phyloP scores from a whole-genome alignment of 2,888 invertebrate species.

The Lasius fuliginosus region DNA sequence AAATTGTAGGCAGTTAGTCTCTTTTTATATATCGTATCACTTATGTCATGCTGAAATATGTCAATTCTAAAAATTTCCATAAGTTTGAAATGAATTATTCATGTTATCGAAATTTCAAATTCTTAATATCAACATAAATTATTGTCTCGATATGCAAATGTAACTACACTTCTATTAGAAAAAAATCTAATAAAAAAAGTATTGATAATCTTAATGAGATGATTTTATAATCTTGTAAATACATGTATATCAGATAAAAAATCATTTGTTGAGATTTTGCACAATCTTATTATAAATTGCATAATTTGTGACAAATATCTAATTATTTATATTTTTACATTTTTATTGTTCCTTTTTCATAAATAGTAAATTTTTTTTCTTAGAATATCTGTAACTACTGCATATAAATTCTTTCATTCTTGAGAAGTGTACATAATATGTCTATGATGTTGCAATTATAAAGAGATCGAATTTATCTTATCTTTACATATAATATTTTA shows the following conservation, averaged over 20 bases:
- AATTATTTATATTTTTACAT: background rate
- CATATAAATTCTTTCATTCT: background rate
- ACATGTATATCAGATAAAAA: background rate
- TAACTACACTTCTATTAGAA: background rate
- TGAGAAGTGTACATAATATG: background rate
- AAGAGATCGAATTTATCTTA: background rate
- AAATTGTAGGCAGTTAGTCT: background rate
- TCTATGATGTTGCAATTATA: background rate
- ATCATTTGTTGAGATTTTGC: background rate
- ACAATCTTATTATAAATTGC: background rate
- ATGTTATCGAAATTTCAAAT: background rate
- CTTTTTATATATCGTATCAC: background rate
- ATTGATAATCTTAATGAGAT: background rate
- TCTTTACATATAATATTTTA: background rate
- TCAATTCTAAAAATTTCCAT: background rate
- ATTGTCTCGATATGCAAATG: background rate
- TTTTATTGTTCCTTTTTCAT: background rate
- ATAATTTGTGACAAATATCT: background rate
- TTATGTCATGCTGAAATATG: background rate
- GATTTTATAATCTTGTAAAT: background rate
- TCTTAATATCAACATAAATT: background rate
- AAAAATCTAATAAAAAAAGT: background rate
- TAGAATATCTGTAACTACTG: background rate
- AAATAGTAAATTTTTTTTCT: background rate
- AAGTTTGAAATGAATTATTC: slow-evolving; percentile 16